Conservation (phyloP, 2,797 vertebrate species). For the Gobionotothen gibberifrons region DNA sequence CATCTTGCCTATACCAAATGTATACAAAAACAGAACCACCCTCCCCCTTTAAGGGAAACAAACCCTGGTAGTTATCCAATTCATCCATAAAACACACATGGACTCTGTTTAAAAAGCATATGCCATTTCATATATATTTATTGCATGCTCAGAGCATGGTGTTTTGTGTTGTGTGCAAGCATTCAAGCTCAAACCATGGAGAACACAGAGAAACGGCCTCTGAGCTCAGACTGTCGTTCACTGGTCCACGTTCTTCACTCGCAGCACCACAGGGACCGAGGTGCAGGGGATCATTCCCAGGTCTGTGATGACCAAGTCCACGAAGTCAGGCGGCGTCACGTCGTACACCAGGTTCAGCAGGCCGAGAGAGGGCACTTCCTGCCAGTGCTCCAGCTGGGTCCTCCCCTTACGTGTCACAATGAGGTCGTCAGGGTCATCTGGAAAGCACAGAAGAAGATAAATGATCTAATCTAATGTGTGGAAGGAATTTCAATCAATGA, state of each 20-base stretch:
- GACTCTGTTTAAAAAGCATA: conserved; percentile 69
- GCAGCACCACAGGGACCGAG: conserved; percentile 96
- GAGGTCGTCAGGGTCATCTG: conserved; percentile 94
- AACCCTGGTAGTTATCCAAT: conserved; percentile 16
- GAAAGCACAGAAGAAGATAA: conserved; percentile 24
- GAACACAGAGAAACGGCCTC: conserved; percentile 19
- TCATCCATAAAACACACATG: conserved; percentile 46
- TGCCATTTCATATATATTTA: conserved; percentile 82
- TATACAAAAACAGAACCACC: not conserved
- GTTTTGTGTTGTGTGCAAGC: conserved; percentile 55
- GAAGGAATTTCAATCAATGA: not conserved
- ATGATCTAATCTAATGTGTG: not conserved
- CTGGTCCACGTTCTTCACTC: conserved; percentile 96
- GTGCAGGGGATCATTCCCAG: conserved; percentile 99
- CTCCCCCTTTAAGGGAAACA: not conserved
- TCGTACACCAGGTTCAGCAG: conserved; percentile 97
- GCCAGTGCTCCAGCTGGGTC: conserved; percentile 89
- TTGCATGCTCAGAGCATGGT: conserved; percentile 79
- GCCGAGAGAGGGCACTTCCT: conserved; percentile 85
- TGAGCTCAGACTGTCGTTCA: conserved; percentile 63
- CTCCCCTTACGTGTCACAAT: conserved; percentile 86
- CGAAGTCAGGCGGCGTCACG: conserved; percentile 95
- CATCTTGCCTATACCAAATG: not conserved
- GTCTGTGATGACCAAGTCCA: conserved; percentile 98
- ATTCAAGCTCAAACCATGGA: conserved; percentile 31